These are phyloP conservation scores for Oriolus oriolus DNA, from an alignment of 2,113 vertebrate genomes.

Conservation along the genomic window DNA sequence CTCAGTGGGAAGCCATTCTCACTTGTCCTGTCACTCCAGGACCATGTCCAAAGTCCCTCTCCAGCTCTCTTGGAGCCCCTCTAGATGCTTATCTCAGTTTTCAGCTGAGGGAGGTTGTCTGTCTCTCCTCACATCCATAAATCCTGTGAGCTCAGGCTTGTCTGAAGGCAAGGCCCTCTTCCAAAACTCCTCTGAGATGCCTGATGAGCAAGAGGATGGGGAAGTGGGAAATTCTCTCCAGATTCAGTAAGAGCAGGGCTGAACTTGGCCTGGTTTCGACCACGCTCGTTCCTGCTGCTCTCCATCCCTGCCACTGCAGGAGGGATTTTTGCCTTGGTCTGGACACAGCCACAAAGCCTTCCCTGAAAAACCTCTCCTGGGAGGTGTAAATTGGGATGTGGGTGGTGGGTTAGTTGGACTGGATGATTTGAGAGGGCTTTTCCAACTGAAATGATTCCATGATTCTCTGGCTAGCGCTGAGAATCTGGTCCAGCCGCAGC, in stretches of 20 bases:
- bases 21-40: not conserved
- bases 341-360: not conserved
- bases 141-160: not conserved
- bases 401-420: too few relatives aligned
- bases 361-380: not conserved
- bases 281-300: accelerated
- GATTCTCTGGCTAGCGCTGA: not conserved
- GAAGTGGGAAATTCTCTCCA: not conserved
- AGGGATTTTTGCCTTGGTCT: not conserved
- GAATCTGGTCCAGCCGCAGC: not conserved
- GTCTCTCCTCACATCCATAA: not conserved
- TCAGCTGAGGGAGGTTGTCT: not conserved
- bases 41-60: not conserved
- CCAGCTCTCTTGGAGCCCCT: not conserved
- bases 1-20: not conserved
- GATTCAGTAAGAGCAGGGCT: not conserved
- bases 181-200: not conserved
- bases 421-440: not conserved
- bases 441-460: not conserved
- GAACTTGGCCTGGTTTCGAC: not conserved
- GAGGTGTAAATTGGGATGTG: not conserved
- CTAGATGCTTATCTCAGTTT: not conserved
- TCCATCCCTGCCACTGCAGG: too few relatives aligned
- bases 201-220: not conserved
- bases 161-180: not conserved